phyloP scores from a whole-genome alignment of 2,888 invertebrate species.

The Aspidiotus destructor region DNA sequence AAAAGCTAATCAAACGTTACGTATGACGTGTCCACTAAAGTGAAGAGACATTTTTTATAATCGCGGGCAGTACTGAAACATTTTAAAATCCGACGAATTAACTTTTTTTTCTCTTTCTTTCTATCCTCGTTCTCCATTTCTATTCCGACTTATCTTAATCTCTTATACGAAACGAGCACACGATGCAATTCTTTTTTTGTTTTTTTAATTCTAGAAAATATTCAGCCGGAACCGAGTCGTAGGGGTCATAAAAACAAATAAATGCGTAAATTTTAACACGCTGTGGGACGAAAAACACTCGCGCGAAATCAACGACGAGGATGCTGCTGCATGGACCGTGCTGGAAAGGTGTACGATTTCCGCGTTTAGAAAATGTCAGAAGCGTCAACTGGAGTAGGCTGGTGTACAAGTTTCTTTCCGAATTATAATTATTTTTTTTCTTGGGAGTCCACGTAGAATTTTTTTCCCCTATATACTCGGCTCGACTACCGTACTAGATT shows the following conservation, averaged over 20 bases:
- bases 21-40: not conserved
- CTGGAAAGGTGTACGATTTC: too few relatives aligned
- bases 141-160: not conserved
- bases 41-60: not conserved
- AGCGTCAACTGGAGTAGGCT: too few relatives aligned
- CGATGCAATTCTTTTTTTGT: not conserved
- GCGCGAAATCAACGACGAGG: not conserved
- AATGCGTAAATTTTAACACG: conserved; percentile 4
- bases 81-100: not conserved
- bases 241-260: not conserved
- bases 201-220: not conserved
- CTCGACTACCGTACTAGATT: too few relatives aligned
- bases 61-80: not conserved
- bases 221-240: conserved; percentile 4
- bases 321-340: too few relatives aligned
- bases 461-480: too few relatives aligned
- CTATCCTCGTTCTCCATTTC: too few relatives aligned
- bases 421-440: too few relatives aligned
- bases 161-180: not conserved
- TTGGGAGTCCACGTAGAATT: too few relatives aligned
- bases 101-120: not conserved
- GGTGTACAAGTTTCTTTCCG: too few relatives aligned
- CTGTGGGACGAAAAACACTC: not conserved
- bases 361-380: too few relatives aligned
- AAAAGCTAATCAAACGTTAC: conserved; percentile 2